Conservation (phyloP, 2,797 vertebrate genomes). For the Graptemys geographica region DNA sequence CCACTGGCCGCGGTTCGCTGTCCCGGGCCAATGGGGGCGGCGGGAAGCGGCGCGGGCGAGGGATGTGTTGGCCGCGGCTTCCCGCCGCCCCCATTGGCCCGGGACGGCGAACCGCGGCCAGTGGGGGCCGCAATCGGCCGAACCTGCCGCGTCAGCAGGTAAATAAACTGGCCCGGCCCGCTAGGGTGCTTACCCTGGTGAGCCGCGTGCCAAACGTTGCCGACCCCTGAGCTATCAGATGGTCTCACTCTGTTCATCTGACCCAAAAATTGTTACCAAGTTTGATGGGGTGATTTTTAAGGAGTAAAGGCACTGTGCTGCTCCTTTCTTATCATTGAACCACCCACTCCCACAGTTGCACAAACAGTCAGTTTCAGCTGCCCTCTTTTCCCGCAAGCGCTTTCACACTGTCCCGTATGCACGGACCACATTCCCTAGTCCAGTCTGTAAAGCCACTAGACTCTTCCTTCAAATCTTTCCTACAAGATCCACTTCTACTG, state of each 20-base stretch:
- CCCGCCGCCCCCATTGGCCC: too few relatives aligned
- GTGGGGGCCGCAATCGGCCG: too few relatives aligned
- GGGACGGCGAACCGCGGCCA: too few relatives aligned
- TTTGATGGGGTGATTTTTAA: background rate
- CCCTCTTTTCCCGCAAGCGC: background rate
- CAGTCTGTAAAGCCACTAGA: background rate
- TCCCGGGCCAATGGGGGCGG: too few relatives aligned
- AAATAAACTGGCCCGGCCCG: too few relatives aligned
- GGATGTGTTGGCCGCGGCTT: too few relatives aligned
- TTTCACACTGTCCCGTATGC: background rate
- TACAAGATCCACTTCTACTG: background rate
- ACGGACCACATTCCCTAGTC: fast-evolving
- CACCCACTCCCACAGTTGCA: fast-evolving
- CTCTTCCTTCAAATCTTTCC: background rate
- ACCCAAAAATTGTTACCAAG: background rate
- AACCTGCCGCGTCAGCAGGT: too few relatives aligned
- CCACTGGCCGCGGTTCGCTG: too few relatives aligned
- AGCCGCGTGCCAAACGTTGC: too few relatives aligned
- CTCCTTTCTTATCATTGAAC: background rate
- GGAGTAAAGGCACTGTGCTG: background rate
- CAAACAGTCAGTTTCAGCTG: background rate
- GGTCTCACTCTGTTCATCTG: background rate
- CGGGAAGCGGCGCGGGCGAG: too few relatives aligned
- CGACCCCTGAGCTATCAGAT: background rate
- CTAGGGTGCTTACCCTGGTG: too few relatives aligned